Evolutionary conservation across 1,140 invertebrate genomes (phyloP), one percentile per base, ranked within the genome.

Genomic region (Lethocerus indicus): DNA sequence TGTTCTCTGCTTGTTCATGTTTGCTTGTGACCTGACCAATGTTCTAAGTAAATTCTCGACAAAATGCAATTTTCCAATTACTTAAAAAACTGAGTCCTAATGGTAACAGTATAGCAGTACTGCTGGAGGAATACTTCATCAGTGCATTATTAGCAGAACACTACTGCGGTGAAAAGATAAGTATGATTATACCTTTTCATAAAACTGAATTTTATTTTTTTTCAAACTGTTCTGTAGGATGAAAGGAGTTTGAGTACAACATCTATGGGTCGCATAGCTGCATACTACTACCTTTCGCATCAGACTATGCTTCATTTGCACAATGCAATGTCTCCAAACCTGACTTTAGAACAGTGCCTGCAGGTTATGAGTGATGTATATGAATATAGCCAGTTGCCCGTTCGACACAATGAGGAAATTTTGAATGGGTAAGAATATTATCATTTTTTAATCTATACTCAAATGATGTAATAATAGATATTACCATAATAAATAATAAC

Each of bases 271-370:
- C 75, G 83, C 52, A 92, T 99, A 40, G 79, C 92, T 1, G 96
- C 93, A 1, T 97, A 85, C 62, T 99, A 98, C 68, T 99, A 99
- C 68, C 65, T 99, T n/a, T 86, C 84, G 0, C 83, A 98, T 65
- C 74, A 81, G 57, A 97, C 91, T 1, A 83, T 98, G 68, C 68
- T 79, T 36, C 80, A 87, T 61, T 92, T 98, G 60, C 66, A 75
- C 21, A 61, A 83, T 28, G 69, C 74, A 40, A 61, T 99, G 16
- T 64, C 69, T 21, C 61, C 74, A 1, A 70, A 79, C 55, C 68
- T 80, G 42, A 70, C 67, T 28, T 64, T 88, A 0, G 75, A 85
- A 43, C 74, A 87, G n/a, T 69, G 94, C 36, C 64, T 99, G 3
- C 63, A 75, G 29, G 73, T 92, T 18, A 69, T 98, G 53, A 79